These are phyloP conservation scores for Halcyon smyrnensis DNA, from an alignment of 2,797 vertebrate species.

Conservation along the genomic window DNA sequence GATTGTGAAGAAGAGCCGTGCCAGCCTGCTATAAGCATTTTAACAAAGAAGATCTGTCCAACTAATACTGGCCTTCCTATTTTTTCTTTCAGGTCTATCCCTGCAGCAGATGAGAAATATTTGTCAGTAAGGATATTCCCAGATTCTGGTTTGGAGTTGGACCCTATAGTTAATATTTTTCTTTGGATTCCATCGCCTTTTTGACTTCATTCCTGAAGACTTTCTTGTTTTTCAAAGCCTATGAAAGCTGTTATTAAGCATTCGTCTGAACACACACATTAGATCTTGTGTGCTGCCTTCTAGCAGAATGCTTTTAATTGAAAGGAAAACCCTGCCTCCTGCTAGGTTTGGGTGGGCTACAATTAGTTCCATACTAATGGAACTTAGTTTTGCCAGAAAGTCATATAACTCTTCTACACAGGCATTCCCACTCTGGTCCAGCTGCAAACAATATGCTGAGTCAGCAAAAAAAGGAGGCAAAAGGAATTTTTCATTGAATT, in stretches of 20 bases:
- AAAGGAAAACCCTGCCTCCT: slow-evolving; percentile 52
- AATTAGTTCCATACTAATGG: slow-evolving; percentile 59
- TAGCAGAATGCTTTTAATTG: slow-evolving; percentile 65
- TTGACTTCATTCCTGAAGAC: background rate
- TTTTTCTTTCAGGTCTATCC: background rate
- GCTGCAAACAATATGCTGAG: slow-evolving; percentile 54
- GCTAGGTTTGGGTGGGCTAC: slow-evolving; percentile 71
- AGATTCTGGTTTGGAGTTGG: background rate
- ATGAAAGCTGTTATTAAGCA: background rate
- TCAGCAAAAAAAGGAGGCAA: slow-evolving; percentile 24
- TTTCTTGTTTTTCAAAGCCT: background rate
- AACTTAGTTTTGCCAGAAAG: slow-evolving; percentile 58
- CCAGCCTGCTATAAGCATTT: background rate
- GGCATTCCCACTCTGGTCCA: slow-evolving; percentile 29
- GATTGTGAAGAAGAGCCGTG: background rate
- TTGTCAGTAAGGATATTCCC: background rate
- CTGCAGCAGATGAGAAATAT: background rate
- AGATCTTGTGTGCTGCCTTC: slow-evolving; percentile 37
- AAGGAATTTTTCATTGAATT: slow-evolving; percentile 54
- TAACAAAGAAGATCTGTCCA: background rate
- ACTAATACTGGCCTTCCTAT: background rate
- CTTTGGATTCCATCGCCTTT: background rate
- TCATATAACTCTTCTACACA: slow-evolving; percentile 51
- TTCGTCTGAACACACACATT: slow-evolving; percentile 1
- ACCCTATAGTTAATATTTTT: background rate